Evolutionary conservation across 2,888 invertebrate species (phyloP).

Genomic region (Cerastis rubricosa): DNA sequence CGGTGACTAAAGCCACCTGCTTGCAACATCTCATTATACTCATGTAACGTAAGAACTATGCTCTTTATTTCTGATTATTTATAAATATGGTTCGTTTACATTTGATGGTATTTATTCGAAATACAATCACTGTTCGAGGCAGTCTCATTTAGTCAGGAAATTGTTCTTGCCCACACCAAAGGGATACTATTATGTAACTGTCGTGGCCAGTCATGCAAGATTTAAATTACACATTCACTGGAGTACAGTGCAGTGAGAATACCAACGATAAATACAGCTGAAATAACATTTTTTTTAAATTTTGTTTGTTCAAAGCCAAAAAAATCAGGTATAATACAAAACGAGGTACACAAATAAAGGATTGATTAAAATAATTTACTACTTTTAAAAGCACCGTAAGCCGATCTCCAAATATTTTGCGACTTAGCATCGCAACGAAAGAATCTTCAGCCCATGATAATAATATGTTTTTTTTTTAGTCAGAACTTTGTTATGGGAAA

Average conservation of each 20-base stretch:
- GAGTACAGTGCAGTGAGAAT: neutral
- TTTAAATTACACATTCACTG: neutral
- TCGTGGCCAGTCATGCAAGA: neutral
- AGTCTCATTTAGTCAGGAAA: neutral
- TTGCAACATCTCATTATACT: too few relatives aligned
- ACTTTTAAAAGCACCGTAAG: too few relatives aligned
- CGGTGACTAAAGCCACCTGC: neutral
- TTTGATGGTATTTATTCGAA: neutral
- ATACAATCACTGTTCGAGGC: neutral
- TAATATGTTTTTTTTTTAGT: neutral
- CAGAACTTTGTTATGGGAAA: neutral
- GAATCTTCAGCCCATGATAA: too few relatives aligned
- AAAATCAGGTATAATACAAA: neutral
- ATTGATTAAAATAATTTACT: too few relatives aligned
- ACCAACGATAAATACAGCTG: neutral
- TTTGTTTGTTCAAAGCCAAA: neutral
- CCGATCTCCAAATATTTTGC: too few relatives aligned
- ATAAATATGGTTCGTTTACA: neutral
- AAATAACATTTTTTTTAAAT: neutral
- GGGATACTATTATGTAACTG: neutral
- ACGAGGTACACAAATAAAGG: neutral
- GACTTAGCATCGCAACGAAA: too few relatives aligned
- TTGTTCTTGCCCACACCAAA: neutral
- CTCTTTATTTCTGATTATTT: neutral
- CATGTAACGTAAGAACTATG: neutral